These are phyloP conservation scores for Sibirionetta formosa DNA, from an alignment of 2,797 vertebrate genomes.

Conservation along the genomic window DNA sequence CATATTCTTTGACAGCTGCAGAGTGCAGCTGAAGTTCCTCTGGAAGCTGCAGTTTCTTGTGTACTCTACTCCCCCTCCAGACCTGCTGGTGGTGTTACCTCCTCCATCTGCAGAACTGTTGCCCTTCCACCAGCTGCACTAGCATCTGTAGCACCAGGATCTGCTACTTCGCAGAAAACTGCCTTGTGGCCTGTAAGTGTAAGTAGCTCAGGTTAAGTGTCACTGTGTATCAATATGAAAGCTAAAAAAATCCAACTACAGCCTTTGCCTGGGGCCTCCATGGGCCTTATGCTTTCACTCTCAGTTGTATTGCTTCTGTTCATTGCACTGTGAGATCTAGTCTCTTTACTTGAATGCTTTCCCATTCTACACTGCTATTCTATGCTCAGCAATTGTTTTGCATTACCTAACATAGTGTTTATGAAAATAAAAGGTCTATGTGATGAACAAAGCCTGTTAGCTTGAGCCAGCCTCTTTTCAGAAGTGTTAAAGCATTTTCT, in stretches of 20 bases:
- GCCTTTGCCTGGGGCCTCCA: background rate
- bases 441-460: background rate
- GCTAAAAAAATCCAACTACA: rapidly evolving
- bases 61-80: background rate
- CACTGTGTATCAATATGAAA: background rate
- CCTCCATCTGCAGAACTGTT: background rate
- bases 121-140: background rate
- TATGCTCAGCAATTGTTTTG: background rate
- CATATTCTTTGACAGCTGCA: background rate
- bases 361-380: background rate
- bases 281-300: background rate
- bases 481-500: background rate
- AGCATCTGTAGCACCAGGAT: background rate
- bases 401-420: background rate
- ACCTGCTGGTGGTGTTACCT: background rate
- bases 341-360: background rate
- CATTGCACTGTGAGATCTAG: background rate
- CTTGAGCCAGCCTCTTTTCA: background rate
- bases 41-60: background rate
- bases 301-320: background rate
- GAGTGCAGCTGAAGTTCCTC: background rate
- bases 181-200: background rate
- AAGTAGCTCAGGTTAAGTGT: too few species aligned
- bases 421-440: background rate
- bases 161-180: background rate